Base-by-base conservation (phyloP, 2,888 invertebrate genomes). In the Cremastobaeus sp. region DNA sequence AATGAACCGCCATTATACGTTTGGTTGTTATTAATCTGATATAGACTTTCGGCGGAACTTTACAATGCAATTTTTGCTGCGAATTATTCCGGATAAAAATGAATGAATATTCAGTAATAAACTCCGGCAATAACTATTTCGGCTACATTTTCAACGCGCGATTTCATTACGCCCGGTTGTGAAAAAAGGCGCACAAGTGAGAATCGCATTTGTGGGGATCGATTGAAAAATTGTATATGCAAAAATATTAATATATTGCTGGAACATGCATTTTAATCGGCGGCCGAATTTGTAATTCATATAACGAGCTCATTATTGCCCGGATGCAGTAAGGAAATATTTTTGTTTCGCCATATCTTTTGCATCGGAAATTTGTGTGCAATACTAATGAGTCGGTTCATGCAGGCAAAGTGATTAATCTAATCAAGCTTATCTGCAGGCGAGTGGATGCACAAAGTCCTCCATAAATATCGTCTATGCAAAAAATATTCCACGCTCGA, bases 391-490 rank as follows among this genome's bases (percentile, higher is more conserved):
- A 60, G 30, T 28, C 45, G 39, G 52, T 60, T 12, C 30, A 28
- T n/a, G 6, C 71, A 48, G 60, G 20, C 64, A 70, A 77, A 77
- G 74, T 77, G 79, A 77, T 76, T 78, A 75, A 71, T 54, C 54
- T 34, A 39, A 43, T 43, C 15, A 14, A 17, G 14, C 6, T 17
- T 20, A 11, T 55, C 28, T 20, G 28, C 35, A 50, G 41, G 57
- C 68, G 59, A 59, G 59, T 68, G 14, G 4, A 57, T 57, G 43
- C 57, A 21, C 48, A 48, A 59, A 25, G 59, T 59, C 50, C 50
- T 28, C 35, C 41, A 43, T 50, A 41, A 50, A 21, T 68, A 50
- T 66, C 52, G 41, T 66, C 21, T 34, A 47, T 41, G 35, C 47
- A 57, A 68, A 68, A 21, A 59, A 45, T 59, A 37, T 45, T 43